Evolutionary conservation across 2,888 invertebrate genomes (phyloP), one percentile per base, ranked within the genome.

Genomic region (Sarcophaga carnaria): DNA sequence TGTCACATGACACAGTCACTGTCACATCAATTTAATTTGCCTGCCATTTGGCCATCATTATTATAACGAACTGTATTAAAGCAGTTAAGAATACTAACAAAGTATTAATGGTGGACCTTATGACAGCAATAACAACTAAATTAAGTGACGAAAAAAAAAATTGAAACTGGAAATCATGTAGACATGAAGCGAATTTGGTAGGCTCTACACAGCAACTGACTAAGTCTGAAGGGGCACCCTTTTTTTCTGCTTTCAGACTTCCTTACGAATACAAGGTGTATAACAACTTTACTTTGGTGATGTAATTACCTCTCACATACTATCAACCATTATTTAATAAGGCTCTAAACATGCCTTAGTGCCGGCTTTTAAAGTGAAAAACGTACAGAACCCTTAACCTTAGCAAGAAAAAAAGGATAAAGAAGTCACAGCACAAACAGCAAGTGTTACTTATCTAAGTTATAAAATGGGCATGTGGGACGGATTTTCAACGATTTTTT

Each of bases 101-200:
- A 54, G 8, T 17, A 66, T 14, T 54, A 76, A 66, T 76, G 27
- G 49, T 59, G 66, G 27, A 77, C 66, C 76, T 77, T 67, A 77
- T 77, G 76, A 45, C 76, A 59, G 76, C 22, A 77, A 77, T 67
- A 67, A 77, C 76, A 77, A 67, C 66, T 59, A 59, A 77, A 67
- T 67, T 37, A 66, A 67, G 54, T 75, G 49, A 25, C 75, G 49
- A 75, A 71, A 49, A 64, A 49, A 64, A 12, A 25, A 64, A 54
- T 22, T 14, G 3, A 25, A 25, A 25, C 0, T 14, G 14, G 27
- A 64, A 27, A 6, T 14, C 5, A 67, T 12, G n/a, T 0, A 67
- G 11, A 45, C 37, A 20, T 62, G 10, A 37, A 37, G 37, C 37
- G 37, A 8, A 37, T 37, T 37, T 10, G 8, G 37, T 8, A 37